Conservation (phyloP, 53 echinoderm and acorn worm species). For the Zoroaster sp. region DNA sequence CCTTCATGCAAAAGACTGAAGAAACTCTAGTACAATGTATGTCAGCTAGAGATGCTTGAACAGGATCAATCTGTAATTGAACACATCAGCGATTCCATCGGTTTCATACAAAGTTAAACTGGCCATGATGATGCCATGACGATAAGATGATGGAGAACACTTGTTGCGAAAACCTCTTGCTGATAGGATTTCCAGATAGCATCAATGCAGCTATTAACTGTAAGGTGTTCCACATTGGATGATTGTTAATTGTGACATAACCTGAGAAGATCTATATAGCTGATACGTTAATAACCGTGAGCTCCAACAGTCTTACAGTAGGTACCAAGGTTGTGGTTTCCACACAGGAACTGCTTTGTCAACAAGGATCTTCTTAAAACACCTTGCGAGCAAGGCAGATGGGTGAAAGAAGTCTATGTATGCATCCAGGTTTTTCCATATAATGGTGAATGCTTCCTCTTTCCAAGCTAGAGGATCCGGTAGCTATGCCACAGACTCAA, state of each 20-base stretch:
- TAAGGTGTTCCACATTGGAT: neutral
- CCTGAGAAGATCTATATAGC: neutral
- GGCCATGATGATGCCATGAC: neutral
- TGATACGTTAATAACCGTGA: neutral
- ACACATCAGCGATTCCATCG: neutral
- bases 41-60: neutral
- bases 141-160: neutral
- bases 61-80: neutral
- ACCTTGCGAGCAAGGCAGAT: slow-evolving; percentile 1
- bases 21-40: neutral
- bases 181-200: slow-evolving; percentile 8
- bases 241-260: neutral
- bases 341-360: slow-evolving; percentile 22
- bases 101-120: neutral
- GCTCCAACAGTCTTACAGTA: neutral
- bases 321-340: slow-evolving; percentile 18
- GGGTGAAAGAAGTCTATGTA: slow-evolving; percentile 24
- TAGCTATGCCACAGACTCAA: too few species aligned
- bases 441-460: too few species aligned
- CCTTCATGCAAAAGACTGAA: neutral
- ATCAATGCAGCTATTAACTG: slow-evolving; percentile 14
- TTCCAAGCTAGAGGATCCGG: too few species aligned
- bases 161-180: neutral
- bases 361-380: neutral
- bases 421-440: too few species aligned